A percentile compares a stretch with the other conserved stretches of the same genome.
phyloP scores from a whole-genome alignment of 2,888 invertebrate genomes.

The Chrysodeixis includens region DNA sequence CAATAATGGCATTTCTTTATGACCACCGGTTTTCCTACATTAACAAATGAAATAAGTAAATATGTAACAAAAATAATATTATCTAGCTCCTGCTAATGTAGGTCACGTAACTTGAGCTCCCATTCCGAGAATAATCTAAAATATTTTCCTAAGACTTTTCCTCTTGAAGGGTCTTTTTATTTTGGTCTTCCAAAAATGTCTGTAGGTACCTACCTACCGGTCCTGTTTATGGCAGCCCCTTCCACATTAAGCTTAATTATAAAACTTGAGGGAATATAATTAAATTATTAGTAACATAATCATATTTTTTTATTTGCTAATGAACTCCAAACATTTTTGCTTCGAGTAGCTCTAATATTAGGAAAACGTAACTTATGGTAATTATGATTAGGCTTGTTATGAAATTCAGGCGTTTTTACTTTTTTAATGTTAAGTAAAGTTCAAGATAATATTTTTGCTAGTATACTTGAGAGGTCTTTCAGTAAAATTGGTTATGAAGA shows the following conservation, averaged over 20 bases:
- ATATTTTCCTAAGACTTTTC: slow-evolving; percentile 46
- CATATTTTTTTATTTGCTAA: slow-evolving; percentile 53
- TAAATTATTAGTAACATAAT: slow-evolving; percentile 57
- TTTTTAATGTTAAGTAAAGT: background rate
- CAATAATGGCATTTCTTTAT: slow-evolving; percentile 7
- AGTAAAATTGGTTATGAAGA: too few relatives aligned
- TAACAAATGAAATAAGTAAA: slow-evolving; percentile 47
- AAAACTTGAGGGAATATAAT: slow-evolving; percentile 57
- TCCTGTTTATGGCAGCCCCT: slow-evolving; percentile 48
- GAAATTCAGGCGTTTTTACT: background rate
- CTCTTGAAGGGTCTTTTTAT: slow-evolving; percentile 21
- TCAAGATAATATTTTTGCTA: background rate
- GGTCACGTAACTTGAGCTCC: slow-evolving; percentile 37
- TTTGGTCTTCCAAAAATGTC: slow-evolving; percentile 21
- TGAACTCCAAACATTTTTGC: slow-evolving; percentile 48
- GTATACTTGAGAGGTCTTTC: background rate
- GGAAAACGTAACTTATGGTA: slow-evolving; percentile 20
- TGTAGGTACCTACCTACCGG: slow-evolving; percentile 12
- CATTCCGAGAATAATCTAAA: slow-evolving; percentile 44
- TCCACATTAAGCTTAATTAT: slow-evolving; percentile 58
- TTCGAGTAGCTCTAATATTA: slow-evolving; percentile 23
- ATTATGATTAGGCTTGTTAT: slow-evolving; percentile 14
- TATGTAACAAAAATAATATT: slow-evolving; percentile 52
- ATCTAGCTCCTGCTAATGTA: slow-evolving; percentile 46
- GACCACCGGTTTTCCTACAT: slow-evolving; percentile 18